Evolutionary conservation across 2,113 vertebrate species (phyloP).

Genomic region (Neogobius melanostomus): DNA sequence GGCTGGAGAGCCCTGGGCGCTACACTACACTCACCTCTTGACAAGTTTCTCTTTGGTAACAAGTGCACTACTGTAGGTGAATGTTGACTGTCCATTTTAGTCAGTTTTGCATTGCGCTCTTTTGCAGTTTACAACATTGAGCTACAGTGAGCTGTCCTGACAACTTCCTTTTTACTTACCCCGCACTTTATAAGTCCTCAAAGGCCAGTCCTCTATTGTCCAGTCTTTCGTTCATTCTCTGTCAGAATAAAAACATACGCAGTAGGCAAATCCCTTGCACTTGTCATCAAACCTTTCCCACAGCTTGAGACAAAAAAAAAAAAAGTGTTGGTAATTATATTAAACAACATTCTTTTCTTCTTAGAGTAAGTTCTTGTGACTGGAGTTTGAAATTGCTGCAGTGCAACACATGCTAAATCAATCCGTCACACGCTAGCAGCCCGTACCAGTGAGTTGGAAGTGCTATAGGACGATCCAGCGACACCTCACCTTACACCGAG

Average conservation of each 20-base stretch:
- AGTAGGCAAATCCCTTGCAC: constrained; percentile 16
- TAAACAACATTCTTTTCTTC: constrained; percentile 38
- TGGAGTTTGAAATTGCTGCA: constrained; percentile 55
- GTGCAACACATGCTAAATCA: constrained; percentile 57
- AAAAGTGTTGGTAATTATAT: not conserved
- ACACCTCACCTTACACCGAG: constrained; percentile 49
- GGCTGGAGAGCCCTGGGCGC: too few relatives aligned
- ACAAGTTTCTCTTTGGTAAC: too few relatives aligned
- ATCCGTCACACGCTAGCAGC: constrained; percentile 38
- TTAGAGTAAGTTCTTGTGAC: constrained; percentile 10
- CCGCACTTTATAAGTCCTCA: too few relatives aligned
- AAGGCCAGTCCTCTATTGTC: not conserved
- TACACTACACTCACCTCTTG: too few relatives aligned
- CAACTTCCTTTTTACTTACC: too few relatives aligned
- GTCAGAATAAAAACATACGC: constrained; percentile 20
- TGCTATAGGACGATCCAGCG: constrained; percentile 48
- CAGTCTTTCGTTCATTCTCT: constrained; percentile 2
- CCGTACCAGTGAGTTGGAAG: constrained; percentile 41
- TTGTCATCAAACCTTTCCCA: constrained; percentile 37
- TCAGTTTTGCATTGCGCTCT: too few relatives aligned
- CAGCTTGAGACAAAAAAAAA: constrained; percentile 21
- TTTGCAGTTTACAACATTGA: too few relatives aligned
- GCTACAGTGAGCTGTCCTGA: too few relatives aligned
- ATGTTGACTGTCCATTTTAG: too few relatives aligned
- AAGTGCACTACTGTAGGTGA: too few relatives aligned